Percentiles rank a stretch among this genome's conserved stretches.
These are phyloP conservation scores for Turritopsis dohrnii DNA, from an alignment of 30 jellyfish, hydroid and myxozoan genomes.

Conservation along the genomic window DNA sequence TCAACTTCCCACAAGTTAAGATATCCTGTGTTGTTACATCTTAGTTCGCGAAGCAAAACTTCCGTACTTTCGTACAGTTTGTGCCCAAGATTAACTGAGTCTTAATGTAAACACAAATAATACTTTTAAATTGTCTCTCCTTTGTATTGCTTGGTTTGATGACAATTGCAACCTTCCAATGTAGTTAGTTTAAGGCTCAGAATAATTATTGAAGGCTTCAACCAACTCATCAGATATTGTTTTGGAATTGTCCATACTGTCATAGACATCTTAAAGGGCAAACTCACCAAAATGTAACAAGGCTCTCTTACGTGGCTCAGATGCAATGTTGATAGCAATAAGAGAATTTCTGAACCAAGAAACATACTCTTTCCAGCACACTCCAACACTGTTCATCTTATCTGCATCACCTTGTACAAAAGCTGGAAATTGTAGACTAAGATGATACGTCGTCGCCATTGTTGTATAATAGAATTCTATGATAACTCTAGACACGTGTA, in stretches of 20 bases:
- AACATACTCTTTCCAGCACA: neutral
- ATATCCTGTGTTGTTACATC: neutral
- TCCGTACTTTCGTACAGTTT: neutral
- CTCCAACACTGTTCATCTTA: neutral
- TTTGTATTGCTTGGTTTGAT: neutral
- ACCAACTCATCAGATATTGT: neutral
- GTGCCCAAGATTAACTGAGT: too few relatives aligned
- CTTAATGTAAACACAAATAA: too few relatives aligned
- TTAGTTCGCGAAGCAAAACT: neutral
- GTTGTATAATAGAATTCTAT: too few relatives aligned
- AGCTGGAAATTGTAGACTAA: neutral
- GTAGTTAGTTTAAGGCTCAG: constrained; percentile 8
- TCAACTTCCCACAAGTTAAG: neutral
- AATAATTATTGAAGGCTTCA: neutral
- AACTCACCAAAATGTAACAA: neutral
- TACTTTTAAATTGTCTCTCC: constrained; percentile 4
- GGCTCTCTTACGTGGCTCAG: neutral
- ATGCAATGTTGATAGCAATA: neutral
- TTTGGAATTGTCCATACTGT: neutral
- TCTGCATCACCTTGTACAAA: neutral
- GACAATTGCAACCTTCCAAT: too few relatives aligned
- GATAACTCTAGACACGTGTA: too few relatives aligned
- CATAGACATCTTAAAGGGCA: neutral
- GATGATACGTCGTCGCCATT: too few relatives aligned
- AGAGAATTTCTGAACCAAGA: neutral